Conservation (phyloP, 2,113 vertebrate species). For the Colius striatus region DNA sequence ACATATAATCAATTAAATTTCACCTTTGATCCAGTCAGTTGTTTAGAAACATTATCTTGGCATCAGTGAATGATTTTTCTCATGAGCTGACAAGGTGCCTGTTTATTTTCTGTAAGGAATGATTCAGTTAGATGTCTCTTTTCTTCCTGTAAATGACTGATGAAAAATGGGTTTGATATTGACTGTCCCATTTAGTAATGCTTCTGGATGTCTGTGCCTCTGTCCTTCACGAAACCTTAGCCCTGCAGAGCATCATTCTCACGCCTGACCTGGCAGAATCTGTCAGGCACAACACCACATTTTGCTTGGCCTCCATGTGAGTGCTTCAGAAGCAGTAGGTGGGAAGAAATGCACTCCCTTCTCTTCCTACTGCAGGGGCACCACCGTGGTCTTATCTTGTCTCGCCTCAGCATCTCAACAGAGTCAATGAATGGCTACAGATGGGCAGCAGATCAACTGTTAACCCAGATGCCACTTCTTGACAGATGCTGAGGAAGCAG, state of each 20-base stretch:
- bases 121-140: constrained; percentile 45
- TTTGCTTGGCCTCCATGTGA: not conserved
- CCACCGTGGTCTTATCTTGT: not conserved
- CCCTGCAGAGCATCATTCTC: not conserved
- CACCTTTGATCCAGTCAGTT: constrained; percentile 72
- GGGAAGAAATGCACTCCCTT: not conserved
- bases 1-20: constrained; percentile 73
- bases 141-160: constrained; percentile 41
- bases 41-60: constrained; percentile 63
- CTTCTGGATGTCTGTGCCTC: not conserved
- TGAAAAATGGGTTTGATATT: constrained; percentile 56
- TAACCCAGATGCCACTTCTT: not conserved
- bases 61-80: constrained; percentile 61
- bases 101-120: constrained; percentile 63
- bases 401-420: not conserved
- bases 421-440: not conserved
- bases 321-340: not conserved
- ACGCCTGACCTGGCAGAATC: not conserved
- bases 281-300: not conserved
- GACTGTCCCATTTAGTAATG: constrained; percentile 32
- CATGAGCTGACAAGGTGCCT: constrained; percentile 30
- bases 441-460: not conserved
- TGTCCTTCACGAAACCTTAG: not conserved
- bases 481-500: not conserved
- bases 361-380: not conserved